Evolutionary conservation across 92 coral and sea anemone genomes (phyloP), one percentile per base, ranked within the genome.

Genomic region (Porites cylindrica): DNA sequence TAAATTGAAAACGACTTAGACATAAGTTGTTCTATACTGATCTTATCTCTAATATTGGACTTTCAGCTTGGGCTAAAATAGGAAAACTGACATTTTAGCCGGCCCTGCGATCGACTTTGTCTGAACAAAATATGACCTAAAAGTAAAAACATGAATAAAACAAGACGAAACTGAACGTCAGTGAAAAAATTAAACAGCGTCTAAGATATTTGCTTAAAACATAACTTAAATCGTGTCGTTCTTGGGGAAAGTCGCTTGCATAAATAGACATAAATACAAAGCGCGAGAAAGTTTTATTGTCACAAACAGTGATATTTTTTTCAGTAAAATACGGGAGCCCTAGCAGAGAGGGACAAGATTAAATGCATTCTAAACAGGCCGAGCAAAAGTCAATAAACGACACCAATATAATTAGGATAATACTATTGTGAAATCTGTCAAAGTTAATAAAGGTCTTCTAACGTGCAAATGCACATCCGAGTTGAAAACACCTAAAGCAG

Each of bases 1-100:
- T 67, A 59, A 29, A 80, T 47, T 79, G 72, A 66, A 68, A 80
- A 66, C 18, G 66, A 26, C 66, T 21, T 11, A 21, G 3, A 79
- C 84, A 80, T 21, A 1, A 10, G 29, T 4, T 60, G 43, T 32
- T 43, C 82, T 16, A 51, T 24, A 66, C 26, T 67, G 51, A 12
- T 18, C 68, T 54, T 19, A 68, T 67, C 51, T 18, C 2, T 26
- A 26, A 23, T 53, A 68, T 68, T 10, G 47, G 6, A 14, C n/a
- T 16, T 29, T 52, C 53, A 20, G 7, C 50, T 51, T 38, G 7
- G 20, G 47, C 24, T 14, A 10, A 56, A 56, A 56, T 5, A 54
- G 4, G 5, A 56, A 56, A 11, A 56, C 47, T 38, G 47, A 4
- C 0, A 38, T 38, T 38, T 38, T 38, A 38, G 47, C 47, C 47